Base-by-base conservation (phyloP, 1,140 invertebrate genomes). In the Coboldia fuscipes region DNA sequence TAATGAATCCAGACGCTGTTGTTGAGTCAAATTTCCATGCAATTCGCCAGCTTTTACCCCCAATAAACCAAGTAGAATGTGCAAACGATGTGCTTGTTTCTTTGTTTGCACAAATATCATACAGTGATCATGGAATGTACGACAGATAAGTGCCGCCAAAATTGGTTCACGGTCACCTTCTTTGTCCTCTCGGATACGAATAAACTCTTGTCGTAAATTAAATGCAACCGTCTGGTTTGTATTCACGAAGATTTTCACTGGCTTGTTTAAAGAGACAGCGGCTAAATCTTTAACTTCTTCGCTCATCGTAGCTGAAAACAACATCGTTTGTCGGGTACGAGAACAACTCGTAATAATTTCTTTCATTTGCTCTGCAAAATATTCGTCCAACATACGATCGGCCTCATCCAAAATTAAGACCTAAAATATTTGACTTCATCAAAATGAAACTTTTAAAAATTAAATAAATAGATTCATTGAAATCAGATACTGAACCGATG, bases 221-320 rank as follows among this genome's bases (percentile, higher is more conserved):
- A 84, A 81, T 2, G 93, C 90, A 4, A 97, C 88, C 46, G 93
- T 81, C 47, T 85, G 84, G 57, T 93, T 97, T 36, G 82, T 89
- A 50, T 97, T 88, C 0, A 97, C 79, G 56, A 89, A 90, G 34
- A 97, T 68, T 57, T 83, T 89, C 7, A 96, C 75, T 1, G 94
- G 93, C 39, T 85, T 79, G 29, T 78, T 73, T 4, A 97, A 59
- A 0, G 90, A 94, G 1, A 97, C 76, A 2, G 83, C 66, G 1
- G 85, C 88, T 28, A 98, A 61, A 60, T 94, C 86, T 57, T 88
- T 77, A 0, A 97, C 90, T 58, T 86, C 72, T 31, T 97, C 90
- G 3, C 88, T 96, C 90, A 98, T 97, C 2, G 94, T 98, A 10
- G 94, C 94, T 2, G 93, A 97, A 58, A 97, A 97, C 14, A 98